These are phyloP conservation scores for Mythimna impura DNA, from an alignment of 2,888 invertebrate species.

Conservation along the genomic window DNA sequence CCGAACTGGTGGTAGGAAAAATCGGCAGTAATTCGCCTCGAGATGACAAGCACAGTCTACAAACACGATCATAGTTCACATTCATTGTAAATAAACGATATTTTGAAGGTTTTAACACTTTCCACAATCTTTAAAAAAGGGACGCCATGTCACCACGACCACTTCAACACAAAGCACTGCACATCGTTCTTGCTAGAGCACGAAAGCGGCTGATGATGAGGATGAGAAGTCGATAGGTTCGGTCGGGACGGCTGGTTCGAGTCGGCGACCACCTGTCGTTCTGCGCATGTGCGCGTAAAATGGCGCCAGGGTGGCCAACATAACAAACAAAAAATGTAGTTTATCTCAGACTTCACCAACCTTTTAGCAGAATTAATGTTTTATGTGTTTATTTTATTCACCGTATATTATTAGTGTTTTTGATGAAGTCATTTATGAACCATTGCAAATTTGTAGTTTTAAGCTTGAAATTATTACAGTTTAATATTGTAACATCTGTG, in stretches of 20 bases:
- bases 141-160: constrained; percentile 90
- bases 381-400: not conserved
- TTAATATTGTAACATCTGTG: not conserved
- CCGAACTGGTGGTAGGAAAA: constrained; percentile 90
- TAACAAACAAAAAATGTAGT: constrained; percentile 73
- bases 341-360: constrained; percentile 76
- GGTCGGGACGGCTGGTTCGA: constrained; percentile 88
- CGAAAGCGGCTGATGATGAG: constrained; percentile 91
- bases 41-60: constrained; percentile 92
- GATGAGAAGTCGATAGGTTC: constrained; percentile 90
- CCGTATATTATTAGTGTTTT: not conserved
- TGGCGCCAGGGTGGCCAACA: constrained; percentile 84
- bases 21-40: constrained; percentile 91
- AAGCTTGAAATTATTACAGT: not conserved
- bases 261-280: constrained; percentile 91
- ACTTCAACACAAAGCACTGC: constrained; percentile 90
- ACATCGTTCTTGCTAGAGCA: constrained; percentile 89
- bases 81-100: constrained; percentile 89
- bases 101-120: constrained; percentile 79
- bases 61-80: constrained; percentile 90
- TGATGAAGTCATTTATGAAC: not conserved
- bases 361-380: constrained; percentile 49
- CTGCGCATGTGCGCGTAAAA: constrained; percentile 91
- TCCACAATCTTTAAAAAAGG: constrained; percentile 82
- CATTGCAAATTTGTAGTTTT: not conserved